Conservation (phyloP, 2,113 vertebrate genomes). For the Narcine bancroftii region DNA sequence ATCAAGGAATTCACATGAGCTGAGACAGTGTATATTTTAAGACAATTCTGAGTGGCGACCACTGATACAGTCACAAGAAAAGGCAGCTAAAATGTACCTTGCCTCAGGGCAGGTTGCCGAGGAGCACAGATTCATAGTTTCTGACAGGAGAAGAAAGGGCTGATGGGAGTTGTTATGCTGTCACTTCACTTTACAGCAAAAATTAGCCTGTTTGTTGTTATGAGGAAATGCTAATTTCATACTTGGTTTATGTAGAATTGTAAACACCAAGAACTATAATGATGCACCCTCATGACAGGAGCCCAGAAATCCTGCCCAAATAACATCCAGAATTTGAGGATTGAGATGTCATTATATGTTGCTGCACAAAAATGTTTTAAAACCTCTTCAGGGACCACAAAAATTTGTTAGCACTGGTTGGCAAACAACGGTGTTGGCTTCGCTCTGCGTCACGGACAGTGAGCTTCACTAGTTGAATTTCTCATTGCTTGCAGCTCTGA, state of each 20-base stretch:
- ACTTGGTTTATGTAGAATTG: not conserved
- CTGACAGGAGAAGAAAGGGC: constrained; percentile 28
- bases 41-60: not conserved
- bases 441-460: too few relatives aligned
- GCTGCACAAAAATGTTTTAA: too few relatives aligned
- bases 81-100: not conserved
- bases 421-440: too few relatives aligned
- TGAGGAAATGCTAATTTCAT: not conserved
- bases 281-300: not conserved
- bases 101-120: constrained; percentile 21
- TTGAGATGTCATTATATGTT: too few relatives aligned
- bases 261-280: not conserved
- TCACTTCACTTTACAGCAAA: not conserved
- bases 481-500: too few relatives aligned
- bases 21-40: not conserved
- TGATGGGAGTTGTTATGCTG: not conserved
- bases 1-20: not conserved
- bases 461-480: too few relatives aligned
- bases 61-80: not conserved
- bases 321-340: too few relatives aligned
- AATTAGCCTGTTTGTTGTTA: not conserved
- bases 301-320: too few relatives aligned
- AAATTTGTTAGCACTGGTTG: too few relatives aligned
- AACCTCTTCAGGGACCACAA: too few relatives aligned
- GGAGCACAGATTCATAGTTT: not conserved